Base-by-base conservation (phyloP, 2,888 invertebrate genomes). In the Drosophila tripunctata region DNA sequence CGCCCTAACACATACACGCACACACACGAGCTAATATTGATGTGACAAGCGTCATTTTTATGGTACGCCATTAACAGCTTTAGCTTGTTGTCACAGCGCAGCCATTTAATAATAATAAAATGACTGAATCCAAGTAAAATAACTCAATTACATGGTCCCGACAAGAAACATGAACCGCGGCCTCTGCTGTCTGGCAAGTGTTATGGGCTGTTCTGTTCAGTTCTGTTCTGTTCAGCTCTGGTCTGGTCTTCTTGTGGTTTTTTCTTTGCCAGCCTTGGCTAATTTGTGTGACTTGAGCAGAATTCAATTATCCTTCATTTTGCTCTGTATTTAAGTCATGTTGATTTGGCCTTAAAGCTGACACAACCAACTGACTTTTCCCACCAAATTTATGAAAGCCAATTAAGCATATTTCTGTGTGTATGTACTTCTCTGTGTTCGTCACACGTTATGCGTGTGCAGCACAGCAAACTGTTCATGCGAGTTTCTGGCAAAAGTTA, bases 51-150 rank as follows among this genome's bases (percentile, higher is more conserved):
- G 60, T 57, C 67, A 63, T 54, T 87, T 80, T 81, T 77, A 87
- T 84, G 70, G 57, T 38, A 43, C 38, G 45, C 51, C 51, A 51
- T 51, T 51, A 51, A 51, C 51, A 51, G 51, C 51, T 51, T 30
- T 38, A 40, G 36, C 61, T 62, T 71, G 63, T 60, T 58, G 62
- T 66, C 69, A 72, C 71, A 72, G 48, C 38, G 27, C 78, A 66
- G 63, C 65, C 73, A 86, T 83, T 77, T 77, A 86, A 80, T 81
- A 81, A 77, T 67, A 83, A 68, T 71, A 70, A 80, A 80, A 76
- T 71, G 65, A 57, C 69, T 64, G 63, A 79, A 75, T 73, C 73
- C 64, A 60, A 75, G 79, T 61, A 61, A 77, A 85, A 81, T 87
- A 82, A 87, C 85, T 84, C 68, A 85, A 83, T 87, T 83, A 87